These are phyloP conservation scores for Reticulitermes speratus DNA, from an alignment of 1,140 invertebrate genomes.

Conservation along the genomic window DNA sequence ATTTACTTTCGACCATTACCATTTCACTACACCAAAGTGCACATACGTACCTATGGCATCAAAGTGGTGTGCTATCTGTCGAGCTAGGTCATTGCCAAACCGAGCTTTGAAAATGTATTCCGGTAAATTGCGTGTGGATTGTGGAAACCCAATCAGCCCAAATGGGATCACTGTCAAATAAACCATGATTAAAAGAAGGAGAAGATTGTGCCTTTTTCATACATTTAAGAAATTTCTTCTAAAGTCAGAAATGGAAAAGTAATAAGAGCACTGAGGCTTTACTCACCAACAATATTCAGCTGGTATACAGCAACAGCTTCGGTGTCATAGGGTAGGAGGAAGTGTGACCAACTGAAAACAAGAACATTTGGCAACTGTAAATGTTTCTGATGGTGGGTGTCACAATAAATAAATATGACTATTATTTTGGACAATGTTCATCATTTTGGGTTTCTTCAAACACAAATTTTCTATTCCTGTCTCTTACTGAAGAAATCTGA, in stretches of 20 bases:
- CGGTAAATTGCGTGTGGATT: background rate
- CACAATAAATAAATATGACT: too few species aligned
- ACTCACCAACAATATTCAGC: conserved; percentile 19
- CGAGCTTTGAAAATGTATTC: background rate
- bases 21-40: background rate
- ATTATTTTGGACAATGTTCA: too few species aligned
- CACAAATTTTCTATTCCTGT: too few species aligned
- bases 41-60: background rate
- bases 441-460: too few species aligned
- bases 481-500: too few species aligned
- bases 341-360: conserved; percentile 17
- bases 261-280: background rate
- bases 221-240: background rate
- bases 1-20: background rate
- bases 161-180: conserved; percentile 1
- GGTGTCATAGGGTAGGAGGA: background rate
- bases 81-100: background rate
- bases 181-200: background rate
- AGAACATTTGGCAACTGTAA: background rate
- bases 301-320: background rate
- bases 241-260: background rate
- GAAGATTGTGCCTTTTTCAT: too few species aligned
- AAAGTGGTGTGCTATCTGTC: background rate
- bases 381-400: too few species aligned
- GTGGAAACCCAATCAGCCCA: background rate